These are phyloP conservation scores for Tetragnatha montana DNA, from an alignment of 2,888 invertebrate genomes.

Conservation along the genomic window DNA sequence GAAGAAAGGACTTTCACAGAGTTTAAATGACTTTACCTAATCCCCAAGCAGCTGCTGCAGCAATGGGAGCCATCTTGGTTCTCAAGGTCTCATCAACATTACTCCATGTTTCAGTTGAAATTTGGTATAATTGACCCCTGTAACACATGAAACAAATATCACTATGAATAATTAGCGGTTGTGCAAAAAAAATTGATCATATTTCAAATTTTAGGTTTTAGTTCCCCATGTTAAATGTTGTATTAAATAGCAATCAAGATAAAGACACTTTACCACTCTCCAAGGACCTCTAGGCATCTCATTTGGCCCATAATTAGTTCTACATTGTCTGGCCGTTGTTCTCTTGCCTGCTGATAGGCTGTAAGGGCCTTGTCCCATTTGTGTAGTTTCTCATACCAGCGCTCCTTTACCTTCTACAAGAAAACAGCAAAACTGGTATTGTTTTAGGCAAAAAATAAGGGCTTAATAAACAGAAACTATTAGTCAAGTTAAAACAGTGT, in stretches of 20 bases:
- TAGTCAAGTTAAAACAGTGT: too few species aligned
- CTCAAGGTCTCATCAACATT: constrained; percentile 78
- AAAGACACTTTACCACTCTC: constrained; percentile 86
- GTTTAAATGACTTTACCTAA: constrained; percentile 78
- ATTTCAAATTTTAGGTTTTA: neutral
- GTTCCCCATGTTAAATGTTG: neutral
- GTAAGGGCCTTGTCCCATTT: constrained; percentile 98
- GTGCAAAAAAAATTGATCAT: neutral
- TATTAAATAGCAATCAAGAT: neutral
- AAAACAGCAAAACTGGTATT: neutral
- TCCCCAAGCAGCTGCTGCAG: constrained; percentile 95
- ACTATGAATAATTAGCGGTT: neutral
- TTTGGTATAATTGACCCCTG: constrained; percentile 82
- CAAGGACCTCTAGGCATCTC: constrained; percentile 96
- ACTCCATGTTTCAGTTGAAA: constrained; percentile 88
- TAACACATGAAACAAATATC: neutral
- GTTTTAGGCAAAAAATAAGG: too few species aligned
- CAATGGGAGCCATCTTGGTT: constrained; percentile 87
- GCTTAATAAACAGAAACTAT: too few species aligned
- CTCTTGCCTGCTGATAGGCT: constrained; percentile 81
- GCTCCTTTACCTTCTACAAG: constrained; percentile 82
- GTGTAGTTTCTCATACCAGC: constrained; percentile 99
- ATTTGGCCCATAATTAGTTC: constrained; percentile 93
- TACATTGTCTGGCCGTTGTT: constrained; percentile 81
- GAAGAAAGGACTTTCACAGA: too few species aligned